Percentiles rank a stretch among this genome's conserved stretches.
These are phyloP conservation scores for Myiozetetes cayanensis DNA, from an alignment of 2,113 vertebrate genomes.

Conservation along the genomic window DNA sequence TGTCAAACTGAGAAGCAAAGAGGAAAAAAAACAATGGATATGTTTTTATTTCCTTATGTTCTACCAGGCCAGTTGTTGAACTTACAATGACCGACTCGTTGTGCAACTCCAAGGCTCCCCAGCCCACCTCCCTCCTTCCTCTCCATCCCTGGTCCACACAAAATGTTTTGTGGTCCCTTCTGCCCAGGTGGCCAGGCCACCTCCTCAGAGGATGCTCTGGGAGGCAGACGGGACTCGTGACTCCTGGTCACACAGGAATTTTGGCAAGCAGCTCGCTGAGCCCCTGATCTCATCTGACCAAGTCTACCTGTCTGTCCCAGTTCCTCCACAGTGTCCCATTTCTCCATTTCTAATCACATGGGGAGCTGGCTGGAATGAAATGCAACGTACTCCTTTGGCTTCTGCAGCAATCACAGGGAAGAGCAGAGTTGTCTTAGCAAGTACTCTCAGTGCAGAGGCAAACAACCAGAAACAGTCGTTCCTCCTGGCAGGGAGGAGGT, in stretches of 20 bases:
- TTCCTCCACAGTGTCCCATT: neutral
- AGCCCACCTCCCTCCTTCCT: neutral
- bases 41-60: neutral
- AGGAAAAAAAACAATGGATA: neutral
- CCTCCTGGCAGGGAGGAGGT: slow-evolving; percentile 23
- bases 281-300: neutral
- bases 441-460: neutral
- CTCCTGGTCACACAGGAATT: neutral
- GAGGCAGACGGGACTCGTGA: neutral
- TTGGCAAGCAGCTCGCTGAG: neutral
- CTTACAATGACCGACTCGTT: neutral
- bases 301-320: neutral
- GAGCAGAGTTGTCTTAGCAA: neutral
- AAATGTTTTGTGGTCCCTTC: neutral
- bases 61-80: neutral
- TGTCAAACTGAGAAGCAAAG: neutral
- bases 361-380: neutral
- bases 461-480: slow-evolving; percentile 16
- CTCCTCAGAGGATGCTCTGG: neutral
- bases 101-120: neutral
- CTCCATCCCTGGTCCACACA: rapidly evolving
- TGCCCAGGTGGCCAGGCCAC: neutral
- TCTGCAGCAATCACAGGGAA: neutral
- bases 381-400: neutral
- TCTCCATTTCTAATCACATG: neutral